These are phyloP conservation scores for Caenorhabditis imperialis DNA, from an alignment of 2,888 invertebrate genomes.

Conservation along the genomic window DNA sequence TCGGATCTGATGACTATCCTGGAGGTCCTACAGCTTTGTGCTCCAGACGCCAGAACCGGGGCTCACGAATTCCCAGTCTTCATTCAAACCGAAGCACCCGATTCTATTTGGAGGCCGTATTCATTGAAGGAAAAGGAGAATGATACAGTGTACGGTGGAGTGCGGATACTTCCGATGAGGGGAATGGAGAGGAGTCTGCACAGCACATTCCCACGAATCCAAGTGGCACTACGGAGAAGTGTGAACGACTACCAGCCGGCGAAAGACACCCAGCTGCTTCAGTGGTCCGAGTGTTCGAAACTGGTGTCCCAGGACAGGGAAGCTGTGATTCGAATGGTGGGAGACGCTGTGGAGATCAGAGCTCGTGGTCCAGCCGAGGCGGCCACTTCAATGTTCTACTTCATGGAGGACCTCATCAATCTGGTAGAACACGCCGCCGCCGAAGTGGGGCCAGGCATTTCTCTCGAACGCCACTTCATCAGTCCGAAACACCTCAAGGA, in stretches of 20 bases:
- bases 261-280: conserved; percentile 83
- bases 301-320: conserved; percentile 84
- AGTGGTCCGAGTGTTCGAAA: conserved; percentile 83
- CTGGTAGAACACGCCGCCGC: conserved; percentile 82
- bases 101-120: conserved; percentile 79
- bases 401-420: conserved; percentile 82
- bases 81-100: conserved; percentile 77
- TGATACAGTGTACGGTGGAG: conserved; percentile 58
- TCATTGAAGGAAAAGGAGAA: conserved; percentile 35
- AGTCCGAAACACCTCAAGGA: conserved; percentile 80
- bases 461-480: conserved; percentile 83
- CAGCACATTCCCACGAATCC: conserved; percentile 83
- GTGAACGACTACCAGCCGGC: conserved; percentile 79
- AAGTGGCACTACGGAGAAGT: conserved; percentile 83
- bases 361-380: conserved; percentile 79
- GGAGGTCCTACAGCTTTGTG: conserved; percentile 83
- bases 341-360: conserved; percentile 76
- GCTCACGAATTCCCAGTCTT: conserved; percentile 85
- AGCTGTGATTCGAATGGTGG: conserved; percentile 82
- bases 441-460: conserved; percentile 84
- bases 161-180: conserved; percentile 80
- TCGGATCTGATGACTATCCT: conserved; percentile 83
- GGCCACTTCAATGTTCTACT: conserved; percentile 81
- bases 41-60: conserved; percentile 78
- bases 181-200: conserved; percentile 82